Evolutionary conservation across 1,140 invertebrate species (phyloP), one percentile per base, ranked within the genome.

Genomic region (Drosophila lacertosa): DNA sequence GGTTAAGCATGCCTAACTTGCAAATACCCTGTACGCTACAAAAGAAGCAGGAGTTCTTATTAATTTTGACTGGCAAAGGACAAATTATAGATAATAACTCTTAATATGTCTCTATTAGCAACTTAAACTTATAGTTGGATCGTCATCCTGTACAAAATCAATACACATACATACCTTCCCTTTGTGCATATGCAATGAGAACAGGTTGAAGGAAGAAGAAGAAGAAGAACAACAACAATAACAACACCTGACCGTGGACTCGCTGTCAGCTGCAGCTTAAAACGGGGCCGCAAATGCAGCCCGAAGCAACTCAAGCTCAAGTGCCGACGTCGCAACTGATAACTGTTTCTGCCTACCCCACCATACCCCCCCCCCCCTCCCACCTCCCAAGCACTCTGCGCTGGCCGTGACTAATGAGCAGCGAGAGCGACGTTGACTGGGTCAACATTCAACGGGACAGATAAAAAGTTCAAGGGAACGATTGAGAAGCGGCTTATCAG

Each of bases 251-350:
- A 47, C 15, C 59, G 51, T 58, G 68, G 39, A 35, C 51, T 37
- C 22, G 6, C 16, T 22, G 53, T 72, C 72, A 75, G 47, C 40
- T 69, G 64, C 42, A 54, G 22, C 45, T 44, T 33, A 45, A 66
- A 13, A 55, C 29, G 4, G 7, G 22, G 11, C 10, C 15, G 15
- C 22, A 15, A 9, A 5, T 13, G 22, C 16, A 10, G 15, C 32
- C 3, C 62, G 51, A 40, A 29, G 33, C 45, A 57, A 4, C 29
- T 58, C 32, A 29, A 29, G 7, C n/a, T n/a, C n/a, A 48, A 63
- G 50, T 48, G 59, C 10, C 37, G 16, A 9, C 24, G 24, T 26
- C n/a, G 11, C 26, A 7, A 10, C 51, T 47, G 77, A 81, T 80
- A 80, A 76, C 33, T 15, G 11, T 29, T 20, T 11, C 40, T 13